Percentiles rank a stretch among this genome's conserved stretches.
These are phyloP conservation scores for Bubo scandiacus DNA, from an alignment of 2,113 vertebrate species.

Conservation along the genomic window DNA sequence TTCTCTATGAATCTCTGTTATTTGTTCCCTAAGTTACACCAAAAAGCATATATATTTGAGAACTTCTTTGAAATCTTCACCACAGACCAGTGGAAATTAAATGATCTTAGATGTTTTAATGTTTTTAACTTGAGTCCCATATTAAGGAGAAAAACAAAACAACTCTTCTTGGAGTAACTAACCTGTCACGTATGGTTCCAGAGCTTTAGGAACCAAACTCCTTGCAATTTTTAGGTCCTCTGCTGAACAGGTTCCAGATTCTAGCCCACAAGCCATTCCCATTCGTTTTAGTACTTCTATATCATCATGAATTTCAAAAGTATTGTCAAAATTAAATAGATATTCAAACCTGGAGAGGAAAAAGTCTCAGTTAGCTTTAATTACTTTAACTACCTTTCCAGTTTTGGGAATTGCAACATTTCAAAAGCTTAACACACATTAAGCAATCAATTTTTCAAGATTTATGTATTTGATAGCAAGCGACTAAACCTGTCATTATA, in stretches of 20 bases:
- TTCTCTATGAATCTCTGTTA: neutral
- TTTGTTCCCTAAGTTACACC: neutral
- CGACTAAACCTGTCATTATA: neutral
- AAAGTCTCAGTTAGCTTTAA: neutral
- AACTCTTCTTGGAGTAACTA: neutral
- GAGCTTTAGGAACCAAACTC: slow-evolving; percentile 93
- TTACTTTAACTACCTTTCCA: neutral
- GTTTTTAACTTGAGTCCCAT: neutral
- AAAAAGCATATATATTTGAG: neutral
- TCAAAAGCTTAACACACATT: neutral
- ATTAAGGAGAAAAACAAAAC: neutral
- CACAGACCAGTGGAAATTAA: neutral
- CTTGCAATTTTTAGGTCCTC: slow-evolving; percentile 92
- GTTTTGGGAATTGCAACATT: neutral
- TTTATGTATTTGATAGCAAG: neutral
- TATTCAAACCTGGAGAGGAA: slow-evolving; percentile 89
- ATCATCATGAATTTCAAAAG: slow-evolving; percentile 99
- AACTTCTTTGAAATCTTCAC: neutral
- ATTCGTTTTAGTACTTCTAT: slow-evolving; percentile 98
- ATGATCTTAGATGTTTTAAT: neutral
- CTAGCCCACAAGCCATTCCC: slow-evolving; percentile 97
- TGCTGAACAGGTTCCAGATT: slow-evolving; percentile 92
- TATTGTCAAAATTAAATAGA: slow-evolving; percentile 99
- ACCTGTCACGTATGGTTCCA: slow-evolving; percentile 99
- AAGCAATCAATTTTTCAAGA: neutral